Conservation (phyloP, 2,888 invertebrate species). For the Beris chalybata region DNA sequence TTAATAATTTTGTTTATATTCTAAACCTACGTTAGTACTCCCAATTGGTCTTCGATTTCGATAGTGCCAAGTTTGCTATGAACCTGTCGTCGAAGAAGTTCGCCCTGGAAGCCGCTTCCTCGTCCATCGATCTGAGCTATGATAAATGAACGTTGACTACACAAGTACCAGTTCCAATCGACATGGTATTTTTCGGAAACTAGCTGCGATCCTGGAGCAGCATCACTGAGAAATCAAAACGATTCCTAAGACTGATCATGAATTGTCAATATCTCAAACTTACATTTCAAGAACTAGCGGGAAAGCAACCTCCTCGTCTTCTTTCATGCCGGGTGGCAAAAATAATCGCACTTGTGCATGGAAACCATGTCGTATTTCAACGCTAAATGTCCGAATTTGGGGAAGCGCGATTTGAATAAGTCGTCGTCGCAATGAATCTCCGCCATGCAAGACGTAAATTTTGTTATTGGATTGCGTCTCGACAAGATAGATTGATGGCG, state of each 20-base stretch:
- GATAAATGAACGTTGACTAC: constrained; percentile 79
- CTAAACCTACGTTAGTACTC: constrained; percentile 63
- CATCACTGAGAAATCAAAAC: constrained; percentile 61
- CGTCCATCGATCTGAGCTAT: constrained; percentile 88
- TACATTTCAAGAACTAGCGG: constrained; percentile 84
- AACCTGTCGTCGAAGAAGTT: constrained; percentile 70
- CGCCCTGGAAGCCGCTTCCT: constrained; percentile 84
- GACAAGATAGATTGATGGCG: constrained; percentile 69
- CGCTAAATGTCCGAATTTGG: constrained; percentile 70
- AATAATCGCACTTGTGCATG: constrained; percentile 76
- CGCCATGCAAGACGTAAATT: constrained; percentile 69
- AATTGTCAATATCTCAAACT: constrained; percentile 54
- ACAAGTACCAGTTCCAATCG: constrained; percentile 83
- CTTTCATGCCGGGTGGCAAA: constrained; percentile 80
- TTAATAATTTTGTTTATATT: constrained; percentile 7
- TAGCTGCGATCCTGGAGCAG: constrained; percentile 79
- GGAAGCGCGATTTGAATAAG: constrained; percentile 73
- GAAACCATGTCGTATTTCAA: constrained; percentile 67
- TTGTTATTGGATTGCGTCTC: constrained; percentile 63
- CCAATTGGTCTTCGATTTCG: constrained; percentile 78
- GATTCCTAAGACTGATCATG: constrained; percentile 8
- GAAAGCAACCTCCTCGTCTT: constrained; percentile 78
- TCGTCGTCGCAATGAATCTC: constrained; percentile 64
- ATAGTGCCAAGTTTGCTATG: constrained; percentile 72
- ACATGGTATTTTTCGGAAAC: constrained; percentile 80